Evolutionary conservation across 2,888 invertebrate species (phyloP).

Genomic region (Drosophila siamana): DNA sequence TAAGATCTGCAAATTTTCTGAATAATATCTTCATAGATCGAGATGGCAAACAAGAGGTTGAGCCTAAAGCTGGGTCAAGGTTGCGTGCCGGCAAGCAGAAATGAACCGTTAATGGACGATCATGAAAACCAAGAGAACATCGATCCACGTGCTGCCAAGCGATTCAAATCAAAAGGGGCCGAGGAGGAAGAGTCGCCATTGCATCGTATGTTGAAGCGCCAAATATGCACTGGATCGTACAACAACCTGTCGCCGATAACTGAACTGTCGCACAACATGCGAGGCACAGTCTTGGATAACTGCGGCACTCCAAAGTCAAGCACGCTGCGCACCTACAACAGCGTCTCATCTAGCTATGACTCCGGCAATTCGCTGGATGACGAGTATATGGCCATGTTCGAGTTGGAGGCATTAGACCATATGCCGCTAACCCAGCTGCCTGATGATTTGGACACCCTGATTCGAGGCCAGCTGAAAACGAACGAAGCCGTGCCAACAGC

Average conservation of each 20-base stretch:
- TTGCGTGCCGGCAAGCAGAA: constrained; percentile 25
- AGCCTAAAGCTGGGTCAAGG: constrained; percentile 37
- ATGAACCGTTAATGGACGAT: background rate
- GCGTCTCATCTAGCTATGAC: constrained; percentile 86
- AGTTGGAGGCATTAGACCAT: constrained; percentile 85
- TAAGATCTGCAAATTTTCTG: background rate
- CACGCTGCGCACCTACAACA: constrained; percentile 84
- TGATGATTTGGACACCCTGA: constrained; percentile 87
- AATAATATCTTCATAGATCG: background rate
- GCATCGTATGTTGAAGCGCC: constrained; percentile 55
- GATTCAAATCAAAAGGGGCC: constrained; percentile 34
- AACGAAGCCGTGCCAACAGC: background rate
- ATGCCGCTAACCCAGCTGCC: constrained; percentile 84
- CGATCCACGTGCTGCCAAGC: constrained; percentile 40
- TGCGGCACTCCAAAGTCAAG: constrained; percentile 65
- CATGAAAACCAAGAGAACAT: constrained; percentile 21
- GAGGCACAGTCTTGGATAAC: constrained; percentile 27
- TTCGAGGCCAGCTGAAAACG: constrained; percentile 87
- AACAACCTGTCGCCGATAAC: constrained; percentile 63
- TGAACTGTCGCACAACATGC: constrained; percentile 61
- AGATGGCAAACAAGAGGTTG: constrained; percentile 50
- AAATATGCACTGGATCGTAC: constrained; percentile 27
- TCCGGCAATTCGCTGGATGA: constrained; percentile 88
- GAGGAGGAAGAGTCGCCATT: constrained; percentile 40
- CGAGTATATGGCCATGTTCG: constrained; percentile 87